Evolutionary conservation across 2,113 vertebrate genomes (phyloP).

Genomic region (Mustela nigripes): DNA sequence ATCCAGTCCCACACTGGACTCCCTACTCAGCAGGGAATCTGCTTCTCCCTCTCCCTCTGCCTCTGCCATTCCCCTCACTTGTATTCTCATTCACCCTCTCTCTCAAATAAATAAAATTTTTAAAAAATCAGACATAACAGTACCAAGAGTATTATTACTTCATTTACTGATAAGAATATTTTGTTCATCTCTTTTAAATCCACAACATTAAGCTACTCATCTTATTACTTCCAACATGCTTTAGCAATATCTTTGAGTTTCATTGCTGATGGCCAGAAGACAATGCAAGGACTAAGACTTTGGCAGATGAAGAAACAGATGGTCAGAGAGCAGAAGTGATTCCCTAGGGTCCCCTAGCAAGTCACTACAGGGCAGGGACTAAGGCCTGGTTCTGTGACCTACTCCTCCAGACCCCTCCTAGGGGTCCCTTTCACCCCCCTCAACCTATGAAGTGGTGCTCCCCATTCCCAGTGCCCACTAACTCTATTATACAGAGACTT

Average conservation of each 20-base stretch:
- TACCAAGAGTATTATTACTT: background rate
- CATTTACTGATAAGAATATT: background rate
- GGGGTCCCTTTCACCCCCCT: background rate
- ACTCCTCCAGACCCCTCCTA: background rate
- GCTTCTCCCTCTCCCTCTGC: no score
- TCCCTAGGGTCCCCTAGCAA: background rate
- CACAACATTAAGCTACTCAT: background rate
- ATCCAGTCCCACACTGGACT: no score
- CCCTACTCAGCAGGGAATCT: no score
- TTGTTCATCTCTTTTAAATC: background rate
- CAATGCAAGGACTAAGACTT: background rate
- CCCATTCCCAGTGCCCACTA: background rate
- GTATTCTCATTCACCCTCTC: no score
- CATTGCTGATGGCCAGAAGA: background rate
- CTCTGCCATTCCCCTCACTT: no score
- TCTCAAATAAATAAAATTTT: no score
- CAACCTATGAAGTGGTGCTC: background rate
- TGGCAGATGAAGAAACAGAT: background rate
- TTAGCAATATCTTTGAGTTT: background rate
- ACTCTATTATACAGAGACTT: background rate
- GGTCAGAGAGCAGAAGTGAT: background rate
- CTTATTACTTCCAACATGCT: background rate
- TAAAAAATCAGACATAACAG: background rate
- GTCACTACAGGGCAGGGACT: background rate
- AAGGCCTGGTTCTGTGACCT: background rate